These are phyloP conservation scores for Drosophila picticornis DNA, from an alignment of 2,888 invertebrate species.

Conservation along the genomic window DNA sequence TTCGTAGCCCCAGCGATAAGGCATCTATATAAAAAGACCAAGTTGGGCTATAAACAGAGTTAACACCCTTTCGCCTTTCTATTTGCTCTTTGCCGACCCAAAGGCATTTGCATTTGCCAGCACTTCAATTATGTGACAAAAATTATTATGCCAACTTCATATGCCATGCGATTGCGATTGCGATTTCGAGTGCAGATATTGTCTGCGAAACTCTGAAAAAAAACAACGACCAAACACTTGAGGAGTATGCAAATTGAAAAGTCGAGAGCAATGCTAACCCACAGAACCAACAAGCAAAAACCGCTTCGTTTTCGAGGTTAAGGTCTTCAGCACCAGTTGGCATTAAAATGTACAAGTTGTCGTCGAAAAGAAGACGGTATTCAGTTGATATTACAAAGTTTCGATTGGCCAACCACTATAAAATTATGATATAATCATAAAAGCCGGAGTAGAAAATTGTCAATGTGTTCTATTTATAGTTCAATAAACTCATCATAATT, in stretches of 20 bases:
- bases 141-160: slow-evolving; percentile 68
- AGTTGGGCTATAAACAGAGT: slow-evolving; percentile 45
- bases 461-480: slow-evolving; percentile 24
- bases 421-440: slow-evolving; percentile 60
- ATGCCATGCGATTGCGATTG: slow-evolving; percentile 51
- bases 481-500: slow-evolving; percentile 55
- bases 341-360: slow-evolving; percentile 58
- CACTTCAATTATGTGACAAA: slow-evolving; percentile 61
- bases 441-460: background rate
- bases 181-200: slow-evolving; percentile 58
- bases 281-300: slow-evolving; percentile 36
- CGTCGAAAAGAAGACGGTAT: slow-evolving; percentile 21
- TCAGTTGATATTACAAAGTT: slow-evolving; percentile 1
- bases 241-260: slow-evolving; percentile 51
- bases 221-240: slow-evolving; percentile 18
- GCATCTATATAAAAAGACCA: slow-evolving; percentile 21
- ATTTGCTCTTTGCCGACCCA: slow-evolving; percentile 38
- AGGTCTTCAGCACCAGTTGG: slow-evolving; percentile 46
- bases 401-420: slow-evolving; percentile 5
- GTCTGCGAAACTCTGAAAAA: slow-evolving; percentile 16
- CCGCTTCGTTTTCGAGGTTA: slow-evolving; percentile 55
- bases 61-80: slow-evolving; percentile 68
- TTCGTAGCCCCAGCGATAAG: slow-evolving; percentile 38
- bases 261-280: slow-evolving; percentile 51
- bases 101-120: slow-evolving; percentile 58